Percentiles rank a stretch among this genome's conserved stretches.
These are phyloP conservation scores for Leptodactylus fallax DNA, from an alignment of 2,797 vertebrate species.

Conservation along the genomic window DNA sequence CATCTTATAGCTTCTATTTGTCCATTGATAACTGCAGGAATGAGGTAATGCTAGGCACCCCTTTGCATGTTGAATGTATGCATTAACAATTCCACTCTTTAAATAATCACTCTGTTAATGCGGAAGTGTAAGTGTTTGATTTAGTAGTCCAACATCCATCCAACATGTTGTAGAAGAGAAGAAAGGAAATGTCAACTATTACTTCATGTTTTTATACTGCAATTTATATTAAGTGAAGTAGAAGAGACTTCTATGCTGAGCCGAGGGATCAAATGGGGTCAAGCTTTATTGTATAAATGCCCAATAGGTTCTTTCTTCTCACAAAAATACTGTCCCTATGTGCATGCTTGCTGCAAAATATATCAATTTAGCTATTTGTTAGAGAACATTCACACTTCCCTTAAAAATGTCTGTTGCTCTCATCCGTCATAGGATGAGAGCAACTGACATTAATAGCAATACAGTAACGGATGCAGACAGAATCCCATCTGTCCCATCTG, in stretches of 20 bases:
- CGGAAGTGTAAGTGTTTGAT: neutral
- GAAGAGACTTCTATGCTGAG: neutral
- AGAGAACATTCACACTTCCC: too few relatives aligned
- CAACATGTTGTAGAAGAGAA: neutral
- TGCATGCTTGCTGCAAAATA: too few relatives aligned
- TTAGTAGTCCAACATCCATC: neutral
- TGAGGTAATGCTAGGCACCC: neutral
- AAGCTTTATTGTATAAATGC: neutral
- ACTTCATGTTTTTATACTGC: neutral
- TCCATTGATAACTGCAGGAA: neutral
- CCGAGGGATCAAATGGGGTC: neutral
- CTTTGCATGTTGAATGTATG: neutral
- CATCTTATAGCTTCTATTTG: neutral
- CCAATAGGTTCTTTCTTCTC: neutral
- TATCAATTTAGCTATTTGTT: too few relatives aligned
- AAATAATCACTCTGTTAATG: neutral
- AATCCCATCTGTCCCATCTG: too few relatives aligned
- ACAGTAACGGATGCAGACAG: too few relatives aligned
- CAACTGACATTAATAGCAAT: too few relatives aligned
- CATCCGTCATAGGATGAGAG: too few relatives aligned
- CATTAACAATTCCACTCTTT: neutral
- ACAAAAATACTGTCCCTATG: neutral
- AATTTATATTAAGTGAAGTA: neutral
- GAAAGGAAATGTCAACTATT: conserved; percentile 19
- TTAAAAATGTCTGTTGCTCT: too few relatives aligned